A percentile compares a stretch with the other conserved stretches of the same genome.
Evolutionary conservation across 2,113 vertebrate species (phyloP).

Genomic region (Corydoras sp.): DNA sequence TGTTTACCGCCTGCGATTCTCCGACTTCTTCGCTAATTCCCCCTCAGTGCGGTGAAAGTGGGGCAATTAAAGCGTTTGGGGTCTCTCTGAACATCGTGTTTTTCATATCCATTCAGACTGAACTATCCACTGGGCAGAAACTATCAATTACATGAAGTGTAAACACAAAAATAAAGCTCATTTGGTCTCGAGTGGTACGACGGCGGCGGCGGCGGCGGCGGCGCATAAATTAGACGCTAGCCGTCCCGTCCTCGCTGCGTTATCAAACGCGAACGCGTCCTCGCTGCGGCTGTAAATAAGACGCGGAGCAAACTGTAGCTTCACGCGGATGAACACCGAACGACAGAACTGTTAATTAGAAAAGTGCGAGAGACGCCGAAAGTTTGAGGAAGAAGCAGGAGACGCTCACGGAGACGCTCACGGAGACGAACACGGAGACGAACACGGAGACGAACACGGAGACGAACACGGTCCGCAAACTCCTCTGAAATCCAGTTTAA

Average conservation of each 20-base stretch:
- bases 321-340: slow-evolving; percentile 15
- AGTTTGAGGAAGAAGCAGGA: slow-evolving; percentile 30
- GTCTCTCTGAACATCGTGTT: slow-evolving; percentile 5
- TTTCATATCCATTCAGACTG: slow-evolving; percentile 20
- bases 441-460: too few species aligned
- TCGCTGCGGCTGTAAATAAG: slow-evolving; percentile 25
- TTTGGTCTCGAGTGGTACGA: slow-evolving; percentile 3
- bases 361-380: slow-evolving; percentile 27
- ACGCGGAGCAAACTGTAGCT: slow-evolving; percentile 20
- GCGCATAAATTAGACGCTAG: slow-evolving; percentile 5
- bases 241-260: slow-evolving; percentile 4
- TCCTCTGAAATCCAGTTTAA: background rate
- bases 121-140: slow-evolving; percentile 28
- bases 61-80: slow-evolving; percentile 13
- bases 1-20: slow-evolving; percentile 8
- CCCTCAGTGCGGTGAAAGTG: slow-evolving; percentile 14
- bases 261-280: slow-evolving; percentile 25
- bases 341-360: slow-evolving; percentile 28
- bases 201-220: background rate
- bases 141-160: slow-evolving; percentile 12
- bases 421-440: slow-evolving; percentile 10
- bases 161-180: slow-evolving; percentile 17
- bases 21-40: slow-evolving; percentile 22
- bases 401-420: too few species aligned
- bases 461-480: slow-evolving; percentile 1